Conservation (phyloP, 2,888 invertebrate species). For the Laothoe populi region DNA sequence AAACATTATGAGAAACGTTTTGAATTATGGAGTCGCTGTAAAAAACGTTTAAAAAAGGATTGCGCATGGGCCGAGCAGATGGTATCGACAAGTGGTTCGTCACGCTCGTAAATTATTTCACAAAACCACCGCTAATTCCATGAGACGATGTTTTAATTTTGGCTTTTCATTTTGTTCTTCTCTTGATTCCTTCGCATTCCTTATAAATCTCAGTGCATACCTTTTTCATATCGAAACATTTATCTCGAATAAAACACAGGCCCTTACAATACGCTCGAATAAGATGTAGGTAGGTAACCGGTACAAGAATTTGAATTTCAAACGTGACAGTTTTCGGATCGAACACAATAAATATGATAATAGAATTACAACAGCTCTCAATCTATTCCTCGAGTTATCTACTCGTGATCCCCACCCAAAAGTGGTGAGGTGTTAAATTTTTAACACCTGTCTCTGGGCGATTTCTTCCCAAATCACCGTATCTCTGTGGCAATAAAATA, state of each 20-base stretch:
- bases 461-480: conserved; percentile 82
- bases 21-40: conserved; percentile 80
- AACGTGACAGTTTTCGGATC: conserved; percentile 50
- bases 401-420: conserved; percentile 63
- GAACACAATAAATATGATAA: conserved; percentile 74
- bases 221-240: conserved; percentile 65
- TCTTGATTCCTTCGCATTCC: conserved; percentile 63
- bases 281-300: conserved; percentile 59
- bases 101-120: conserved; percentile 84
- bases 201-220: conserved; percentile 65
- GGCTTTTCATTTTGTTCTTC: conserved; percentile 69
- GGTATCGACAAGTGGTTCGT: conserved; percentile 82
- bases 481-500: conserved; percentile 83
- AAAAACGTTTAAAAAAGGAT: conserved; percentile 76
- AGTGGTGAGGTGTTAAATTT: conserved; percentile 79
- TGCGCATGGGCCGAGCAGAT: conserved; percentile 79
- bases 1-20: conserved; percentile 75
- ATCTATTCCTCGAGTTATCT: conserved; percentile 80
- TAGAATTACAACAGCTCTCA: conserved; percentile 70
- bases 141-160: conserved; percentile 82
- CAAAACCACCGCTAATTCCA: conserved; percentile 81
- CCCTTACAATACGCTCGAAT: conserved; percentile 48
- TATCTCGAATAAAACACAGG: conserved; percentile 55
- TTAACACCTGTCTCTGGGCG: conserved; percentile 83
- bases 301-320: conserved; percentile 64